These are phyloP conservation scores for Porites australiensis DNA, from an alignment of 64 coral and sea anemone species.

Conservation along the genomic window DNA sequence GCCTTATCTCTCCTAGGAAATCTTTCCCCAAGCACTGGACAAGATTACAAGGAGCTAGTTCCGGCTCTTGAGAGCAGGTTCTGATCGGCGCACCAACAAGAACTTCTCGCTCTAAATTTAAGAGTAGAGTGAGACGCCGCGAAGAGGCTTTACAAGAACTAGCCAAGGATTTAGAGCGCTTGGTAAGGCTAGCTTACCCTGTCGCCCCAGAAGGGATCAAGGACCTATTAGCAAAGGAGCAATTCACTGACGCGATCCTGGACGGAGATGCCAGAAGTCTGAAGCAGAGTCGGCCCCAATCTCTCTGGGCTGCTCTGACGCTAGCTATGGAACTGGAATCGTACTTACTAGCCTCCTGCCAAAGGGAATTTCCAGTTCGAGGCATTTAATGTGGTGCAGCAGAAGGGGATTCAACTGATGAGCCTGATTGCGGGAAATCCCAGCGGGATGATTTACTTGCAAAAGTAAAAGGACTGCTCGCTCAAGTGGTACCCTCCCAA, in stretches of 20 bases:
- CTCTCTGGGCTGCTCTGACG: constrained; percentile 37
- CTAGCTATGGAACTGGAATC: constrained; percentile 50
- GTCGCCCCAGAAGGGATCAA: constrained; percentile 27
- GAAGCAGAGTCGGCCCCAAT: constrained; percentile 16
- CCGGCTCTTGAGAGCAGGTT: constrained; percentile 6
- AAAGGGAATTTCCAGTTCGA: not conserved
- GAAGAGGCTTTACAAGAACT: not conserved
- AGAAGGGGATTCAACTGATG: not conserved
- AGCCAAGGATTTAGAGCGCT: not conserved
- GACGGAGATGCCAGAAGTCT: constrained; percentile 55
- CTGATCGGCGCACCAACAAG: constrained; percentile 1
- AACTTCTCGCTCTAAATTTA: not conserved
- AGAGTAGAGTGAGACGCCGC: not conserved
- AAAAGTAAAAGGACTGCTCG: not conserved
- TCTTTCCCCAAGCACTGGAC: too few relatives aligned
- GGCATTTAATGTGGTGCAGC: too few relatives aligned
- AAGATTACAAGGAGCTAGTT: not conserved
- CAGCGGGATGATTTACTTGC: not conserved
- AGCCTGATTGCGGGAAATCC: not conserved
- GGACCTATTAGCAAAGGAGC: constrained; percentile 54
- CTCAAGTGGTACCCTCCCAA: not conserved
- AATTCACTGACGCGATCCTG: constrained; percentile 62
- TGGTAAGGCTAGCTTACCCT: constrained; percentile 32
- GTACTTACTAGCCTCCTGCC: constrained; percentile 24
- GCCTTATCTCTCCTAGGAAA: too few relatives aligned